Base-by-base conservation (phyloP, 2,113 vertebrate genomes). In the Hiodon tergisus region DNA sequence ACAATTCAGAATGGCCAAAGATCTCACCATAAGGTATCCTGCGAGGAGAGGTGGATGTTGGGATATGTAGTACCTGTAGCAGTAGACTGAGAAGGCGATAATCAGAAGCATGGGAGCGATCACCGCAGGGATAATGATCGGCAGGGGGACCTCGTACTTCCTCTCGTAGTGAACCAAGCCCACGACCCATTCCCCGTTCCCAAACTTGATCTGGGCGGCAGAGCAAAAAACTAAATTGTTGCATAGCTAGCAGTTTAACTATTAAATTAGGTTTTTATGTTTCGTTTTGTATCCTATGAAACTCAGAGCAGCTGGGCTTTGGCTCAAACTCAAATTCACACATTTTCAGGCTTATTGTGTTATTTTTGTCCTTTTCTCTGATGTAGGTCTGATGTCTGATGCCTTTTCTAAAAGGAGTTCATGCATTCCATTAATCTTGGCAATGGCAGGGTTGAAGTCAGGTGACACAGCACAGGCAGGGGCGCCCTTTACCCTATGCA, bases 101-200 rank as follows among this genome's bases (percentile, higher is more conserved):
- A 97, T 91, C 14, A 87, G 81, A 76, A 96, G 77, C 97, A 99
- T 99, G 31, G 97, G 97, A 65, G 95, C 81, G 13, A 98, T 85
- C 13, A 99, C 94, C 0, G 93, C 88, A 0, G 96, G 96, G 85
- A 99, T 91, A 86, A 99, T 98, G 69, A 96, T 90, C 47, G 86
- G 85, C 17, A 98, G 88, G 0, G 95, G 94, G 72, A 94, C 87
- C 67, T 93, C 90, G 3, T 88, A 89, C 69, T 86, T 93, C 1
- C 76, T 88, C 3, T 93, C 93, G 13, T 96, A 99, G 81, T 91
- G 92, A 4, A 98, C 96, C 0, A 90, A 91, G 67, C 92, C 96
- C 1, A 96, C 91, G 31, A 87, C 72, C 94, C 94, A 97, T 85
- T 93, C 92, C 0, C 94, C 91, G 0, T 91, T 87, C 16, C 97